Evolutionary conservation across 2,797 vertebrate species (phyloP).

Genomic region (Spondyliosoma cantharus): DNA sequence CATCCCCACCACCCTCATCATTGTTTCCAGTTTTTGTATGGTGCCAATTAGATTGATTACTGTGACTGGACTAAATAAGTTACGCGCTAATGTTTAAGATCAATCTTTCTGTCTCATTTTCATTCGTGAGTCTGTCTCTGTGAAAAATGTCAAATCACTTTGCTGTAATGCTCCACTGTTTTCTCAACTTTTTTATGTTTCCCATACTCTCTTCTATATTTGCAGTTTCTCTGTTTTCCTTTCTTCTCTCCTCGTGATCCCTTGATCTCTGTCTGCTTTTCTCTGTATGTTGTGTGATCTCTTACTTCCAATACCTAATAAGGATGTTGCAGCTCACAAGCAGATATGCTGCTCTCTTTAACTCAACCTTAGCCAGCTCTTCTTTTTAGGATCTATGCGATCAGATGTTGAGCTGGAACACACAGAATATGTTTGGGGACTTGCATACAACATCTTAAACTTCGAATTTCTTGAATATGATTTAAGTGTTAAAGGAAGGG

Average conservation of each 20-base stretch:
- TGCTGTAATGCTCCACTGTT: background rate
- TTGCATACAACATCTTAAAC: background rate
- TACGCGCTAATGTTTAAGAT: background rate
- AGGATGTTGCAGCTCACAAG: slow-evolving; percentile 43
- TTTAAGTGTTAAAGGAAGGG: background rate
- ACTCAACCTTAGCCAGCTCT: background rate
- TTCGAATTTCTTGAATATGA: background rate
- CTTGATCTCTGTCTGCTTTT: slow-evolving; percentile 20
- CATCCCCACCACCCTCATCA: background rate
- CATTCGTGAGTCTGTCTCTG: slow-evolving; percentile 3
- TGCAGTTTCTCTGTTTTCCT: slow-evolving; percentile 26
- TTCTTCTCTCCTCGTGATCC: slow-evolving; percentile 21
- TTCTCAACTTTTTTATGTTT: slow-evolving; percentile 10
- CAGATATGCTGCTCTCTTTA: slow-evolving; percentile 18
- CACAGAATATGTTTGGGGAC: background rate
- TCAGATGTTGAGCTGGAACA: background rate
- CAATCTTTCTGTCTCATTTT: background rate
- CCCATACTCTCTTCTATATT: slow-evolving; percentile 39
- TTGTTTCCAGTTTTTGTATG: background rate
- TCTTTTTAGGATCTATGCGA: slow-evolving; percentile 11
- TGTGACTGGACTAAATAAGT: slow-evolving; percentile 9
- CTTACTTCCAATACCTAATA: slow-evolving; percentile 50
- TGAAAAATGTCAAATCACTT: background rate
- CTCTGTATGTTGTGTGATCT: slow-evolving; percentile 31
- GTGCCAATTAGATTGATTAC: slow-evolving; percentile 12